These are phyloP conservation scores for Chiloscyllium plagiosum DNA, from an alignment of 2,113 vertebrate species.

Conservation along the genomic window DNA sequence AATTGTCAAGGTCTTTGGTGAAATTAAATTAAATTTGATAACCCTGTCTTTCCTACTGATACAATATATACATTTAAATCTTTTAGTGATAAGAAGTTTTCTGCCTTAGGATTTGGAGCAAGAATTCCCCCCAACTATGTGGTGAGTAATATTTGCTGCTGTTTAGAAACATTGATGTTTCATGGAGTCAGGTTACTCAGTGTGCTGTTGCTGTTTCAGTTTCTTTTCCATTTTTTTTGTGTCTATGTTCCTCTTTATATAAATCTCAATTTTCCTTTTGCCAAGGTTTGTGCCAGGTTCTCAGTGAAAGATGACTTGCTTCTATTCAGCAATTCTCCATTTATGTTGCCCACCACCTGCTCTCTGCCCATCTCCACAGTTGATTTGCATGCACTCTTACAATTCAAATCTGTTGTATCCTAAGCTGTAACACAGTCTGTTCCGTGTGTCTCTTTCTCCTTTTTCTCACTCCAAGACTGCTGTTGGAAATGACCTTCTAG, in stretches of 20 bases:
- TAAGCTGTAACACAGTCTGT: not conserved
- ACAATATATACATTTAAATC: not conserved
- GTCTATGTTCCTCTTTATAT: not conserved
- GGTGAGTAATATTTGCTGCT: constrained; percentile 54
- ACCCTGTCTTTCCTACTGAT: not conserved
- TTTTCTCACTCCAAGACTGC: not conserved
- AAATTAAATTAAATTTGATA: not conserved
- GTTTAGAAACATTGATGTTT: not conserved
- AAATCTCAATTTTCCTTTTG: not conserved
- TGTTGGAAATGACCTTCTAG: not conserved
- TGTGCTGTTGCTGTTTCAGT: not conserved
- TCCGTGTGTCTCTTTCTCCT: not conserved
- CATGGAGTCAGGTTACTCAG: not conserved
- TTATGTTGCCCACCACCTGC: not conserved
- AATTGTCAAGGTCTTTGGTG: not conserved
- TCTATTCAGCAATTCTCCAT: not conserved
- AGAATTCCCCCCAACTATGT: constrained; percentile 92
- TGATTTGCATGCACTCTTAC: not conserved
- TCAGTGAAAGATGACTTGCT: not conserved
- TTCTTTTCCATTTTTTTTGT: not conserved
- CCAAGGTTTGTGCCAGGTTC: not conserved
- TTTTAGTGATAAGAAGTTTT: constrained; percentile 85
- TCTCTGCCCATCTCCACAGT: not conserved
- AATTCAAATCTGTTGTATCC: not conserved
- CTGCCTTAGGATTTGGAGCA: constrained; percentile 89